Evolutionary conservation across 2,888 invertebrate genomes (phyloP).

Genomic region (Drosophila sordidula): DNA sequence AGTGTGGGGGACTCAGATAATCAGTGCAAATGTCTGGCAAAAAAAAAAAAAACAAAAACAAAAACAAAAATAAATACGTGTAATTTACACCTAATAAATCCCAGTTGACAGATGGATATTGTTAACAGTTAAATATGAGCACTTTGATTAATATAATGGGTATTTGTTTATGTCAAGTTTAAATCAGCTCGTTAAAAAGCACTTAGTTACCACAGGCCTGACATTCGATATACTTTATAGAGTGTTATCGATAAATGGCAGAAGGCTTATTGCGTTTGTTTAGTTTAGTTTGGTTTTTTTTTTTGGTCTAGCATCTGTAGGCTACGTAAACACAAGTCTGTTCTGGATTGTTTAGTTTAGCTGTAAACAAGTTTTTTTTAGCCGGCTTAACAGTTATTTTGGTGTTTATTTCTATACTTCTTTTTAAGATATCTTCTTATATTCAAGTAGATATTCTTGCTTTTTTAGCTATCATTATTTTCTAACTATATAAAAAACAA

Average conservation of each 20-base stretch:
- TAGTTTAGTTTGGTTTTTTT: neutral
- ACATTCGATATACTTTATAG: neutral
- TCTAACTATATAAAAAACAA: too few species aligned
- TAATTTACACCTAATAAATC: conserved; percentile 30
- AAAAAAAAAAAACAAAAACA: neutral
- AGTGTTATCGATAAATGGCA: neutral
- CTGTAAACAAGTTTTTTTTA: neutral
- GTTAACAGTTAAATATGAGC: conserved; percentile 6
- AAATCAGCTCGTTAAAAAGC: neutral
- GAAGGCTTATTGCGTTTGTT: neutral
- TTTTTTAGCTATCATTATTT: too few species aligned
- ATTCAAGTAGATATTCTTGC: too few species aligned
- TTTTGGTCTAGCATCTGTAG: too few species aligned
- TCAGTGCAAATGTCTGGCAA: conserved; percentile 2
- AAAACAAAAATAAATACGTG: neutral
- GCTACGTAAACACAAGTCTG: neutral
- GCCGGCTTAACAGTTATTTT: too few species aligned
- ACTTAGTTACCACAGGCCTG: neutral
- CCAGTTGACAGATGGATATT: conserved; percentile 41
- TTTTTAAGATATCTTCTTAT: too few species aligned
- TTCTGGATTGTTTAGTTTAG: neutral
- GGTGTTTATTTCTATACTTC: too few species aligned
- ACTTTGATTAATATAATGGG: neutral
- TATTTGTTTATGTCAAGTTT: neutral
- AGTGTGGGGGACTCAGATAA: neutral